Conservation (phyloP, 2,113 vertebrate species). For the Axis porcinus region DNA sequence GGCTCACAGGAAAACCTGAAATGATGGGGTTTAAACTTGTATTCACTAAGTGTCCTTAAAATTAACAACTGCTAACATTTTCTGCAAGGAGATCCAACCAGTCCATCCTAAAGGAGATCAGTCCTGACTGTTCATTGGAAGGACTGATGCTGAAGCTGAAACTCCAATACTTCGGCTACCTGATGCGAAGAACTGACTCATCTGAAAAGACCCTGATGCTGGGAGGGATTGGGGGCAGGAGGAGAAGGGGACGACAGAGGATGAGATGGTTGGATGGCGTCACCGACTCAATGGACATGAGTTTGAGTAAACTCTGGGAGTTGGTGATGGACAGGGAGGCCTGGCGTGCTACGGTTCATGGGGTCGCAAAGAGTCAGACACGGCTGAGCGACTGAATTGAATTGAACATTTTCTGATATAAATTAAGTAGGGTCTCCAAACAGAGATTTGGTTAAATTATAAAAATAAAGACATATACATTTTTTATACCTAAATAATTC, state of each 20-base stretch:
- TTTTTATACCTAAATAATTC: neutral
- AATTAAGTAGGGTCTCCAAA: neutral
- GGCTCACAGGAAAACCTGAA: neutral
- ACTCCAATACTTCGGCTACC: neutral
- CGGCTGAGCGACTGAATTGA: neutral
- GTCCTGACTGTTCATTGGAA: neutral
- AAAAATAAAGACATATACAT: neutral
- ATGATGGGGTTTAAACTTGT: neutral
- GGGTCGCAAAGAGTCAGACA: accelerated
- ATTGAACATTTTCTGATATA: neutral
- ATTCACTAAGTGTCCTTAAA: neutral
- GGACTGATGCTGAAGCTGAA: neutral
- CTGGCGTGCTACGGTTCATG: accelerated
- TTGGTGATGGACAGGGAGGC: neutral
- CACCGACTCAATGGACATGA: accelerated
- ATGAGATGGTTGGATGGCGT: neutral
- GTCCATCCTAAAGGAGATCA: neutral
- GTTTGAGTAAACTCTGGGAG: neutral
- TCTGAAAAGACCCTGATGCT: neutral
- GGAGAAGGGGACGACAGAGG: neutral
- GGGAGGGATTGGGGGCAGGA: neutral
- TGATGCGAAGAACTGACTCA: neutral
- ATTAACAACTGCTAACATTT: neutral
- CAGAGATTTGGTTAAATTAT: neutral
- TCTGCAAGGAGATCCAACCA: neutral